These are phyloP conservation scores for Heterotilapia buettikoferi DNA, from an alignment of 2,113 vertebrate genomes.

Conservation along the genomic window DNA sequence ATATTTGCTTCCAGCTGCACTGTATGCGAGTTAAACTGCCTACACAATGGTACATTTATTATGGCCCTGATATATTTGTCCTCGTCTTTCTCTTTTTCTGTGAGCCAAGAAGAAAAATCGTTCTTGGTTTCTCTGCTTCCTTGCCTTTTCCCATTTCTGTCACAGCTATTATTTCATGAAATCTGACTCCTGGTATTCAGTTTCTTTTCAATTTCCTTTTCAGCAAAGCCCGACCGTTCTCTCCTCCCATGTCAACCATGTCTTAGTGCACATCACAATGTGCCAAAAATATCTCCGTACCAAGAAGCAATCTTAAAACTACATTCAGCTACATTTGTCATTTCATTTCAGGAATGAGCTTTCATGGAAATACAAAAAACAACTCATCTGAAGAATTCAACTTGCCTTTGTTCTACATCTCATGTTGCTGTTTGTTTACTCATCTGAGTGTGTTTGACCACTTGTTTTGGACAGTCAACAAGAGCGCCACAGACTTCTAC, in stretches of 20 bases:
- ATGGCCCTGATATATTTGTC: conserved; percentile 77
- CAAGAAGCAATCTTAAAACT: conserved; percentile 10
- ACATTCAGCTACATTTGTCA: not conserved
- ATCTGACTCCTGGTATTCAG: conserved; percentile 81
- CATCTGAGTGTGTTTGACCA: not conserved
- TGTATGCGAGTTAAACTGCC: conserved; percentile 16
- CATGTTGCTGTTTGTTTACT: conserved; percentile 3
- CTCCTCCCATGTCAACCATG: conserved; percentile 18
- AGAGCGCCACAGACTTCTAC: not conserved
- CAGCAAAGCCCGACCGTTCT: conserved; percentile 75
- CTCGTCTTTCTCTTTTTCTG: conserved; percentile 46
- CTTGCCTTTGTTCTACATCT: conserved; percentile 1
- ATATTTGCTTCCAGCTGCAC: conserved; percentile 40
- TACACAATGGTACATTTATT: conserved; percentile 78
- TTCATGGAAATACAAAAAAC: not conserved
- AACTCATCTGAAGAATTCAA: not conserved
- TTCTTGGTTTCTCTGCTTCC: conserved; percentile 77
- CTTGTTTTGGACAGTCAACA: conserved; percentile 24
- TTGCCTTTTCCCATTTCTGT: conserved; percentile 77
- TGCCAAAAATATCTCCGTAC: conserved; percentile 27
- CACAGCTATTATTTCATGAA: conserved; percentile 86
- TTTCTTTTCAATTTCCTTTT: conserved; percentile 88
- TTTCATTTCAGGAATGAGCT: not conserved
- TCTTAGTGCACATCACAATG: not conserved
- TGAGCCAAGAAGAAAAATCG: conserved; percentile 72